Percentiles rank a stretch among this genome's conserved stretches.
phyloP scores from a whole-genome alignment of 2,888 invertebrate genomes.

The Oscheius sp. region DNA sequence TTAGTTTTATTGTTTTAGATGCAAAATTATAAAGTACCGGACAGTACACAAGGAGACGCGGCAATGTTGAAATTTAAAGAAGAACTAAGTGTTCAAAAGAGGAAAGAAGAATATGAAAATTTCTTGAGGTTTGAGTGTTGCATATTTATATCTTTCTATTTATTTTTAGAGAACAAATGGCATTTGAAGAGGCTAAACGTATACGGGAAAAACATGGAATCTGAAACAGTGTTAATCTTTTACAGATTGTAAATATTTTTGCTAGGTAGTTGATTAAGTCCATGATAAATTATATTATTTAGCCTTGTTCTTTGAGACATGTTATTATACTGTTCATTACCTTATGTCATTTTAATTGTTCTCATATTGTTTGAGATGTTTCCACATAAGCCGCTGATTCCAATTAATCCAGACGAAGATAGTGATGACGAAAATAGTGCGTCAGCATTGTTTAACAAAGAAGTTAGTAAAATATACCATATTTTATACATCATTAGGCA shows the following conservation, averaged over 20 bases:
- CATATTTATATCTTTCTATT: neutral
- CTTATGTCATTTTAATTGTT: too few relatives aligned
- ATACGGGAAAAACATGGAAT: slow-evolving; percentile 34
- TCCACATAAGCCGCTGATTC: neutral
- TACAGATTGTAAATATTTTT: neutral
- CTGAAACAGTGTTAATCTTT: neutral
- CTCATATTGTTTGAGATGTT: neutral
- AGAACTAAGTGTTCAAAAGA: slow-evolving; percentile 52
- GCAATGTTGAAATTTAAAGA: slow-evolving; percentile 61
- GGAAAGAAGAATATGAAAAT: slow-evolving; percentile 62
- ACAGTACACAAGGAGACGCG: slow-evolving; percentile 55
- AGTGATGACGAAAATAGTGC: neutral
- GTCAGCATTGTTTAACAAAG: neutral
- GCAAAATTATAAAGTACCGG: slow-evolving; percentile 61
- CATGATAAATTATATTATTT: too few relatives aligned
- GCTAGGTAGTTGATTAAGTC: too few relatives aligned
- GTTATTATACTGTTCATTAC: too few relatives aligned
- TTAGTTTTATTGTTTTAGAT: slow-evolving; percentile 49
- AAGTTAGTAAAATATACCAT: neutral
- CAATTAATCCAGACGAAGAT: neutral
- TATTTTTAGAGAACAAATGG: slow-evolving; percentile 62
- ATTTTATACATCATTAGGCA: neutral
- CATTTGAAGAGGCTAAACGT: slow-evolving; percentile 60
- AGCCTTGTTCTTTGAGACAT: too few relatives aligned
- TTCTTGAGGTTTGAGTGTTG: slow-evolving; percentile 33